Percentiles rank a stretch among this genome's conserved stretches.
Conservation (phyloP, 2,113 vertebrate species). For the Rhipidura dahli region DNA sequence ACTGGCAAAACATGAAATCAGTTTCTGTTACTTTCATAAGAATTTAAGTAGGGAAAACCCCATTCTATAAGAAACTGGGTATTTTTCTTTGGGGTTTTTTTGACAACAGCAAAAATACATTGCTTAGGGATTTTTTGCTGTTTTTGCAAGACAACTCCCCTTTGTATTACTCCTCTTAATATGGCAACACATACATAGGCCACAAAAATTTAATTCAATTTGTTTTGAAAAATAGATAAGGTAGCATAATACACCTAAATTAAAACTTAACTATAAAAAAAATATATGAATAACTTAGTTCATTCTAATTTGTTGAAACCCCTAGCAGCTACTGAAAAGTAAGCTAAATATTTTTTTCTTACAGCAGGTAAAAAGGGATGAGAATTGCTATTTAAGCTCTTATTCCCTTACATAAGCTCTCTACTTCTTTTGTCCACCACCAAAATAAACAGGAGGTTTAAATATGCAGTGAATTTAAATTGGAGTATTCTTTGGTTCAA, state of each 20-base stretch:
- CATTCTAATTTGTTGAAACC: neutral
- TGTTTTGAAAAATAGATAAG: neutral
- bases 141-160: neutral
- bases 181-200: neutral
- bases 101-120: neutral
- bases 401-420: neutral
- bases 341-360: neutral
- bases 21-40: neutral
- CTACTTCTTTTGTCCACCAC: neutral
- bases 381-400: neutral
- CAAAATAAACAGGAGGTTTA: neutral
- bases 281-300: neutral
- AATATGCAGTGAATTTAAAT: neutral
- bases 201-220: neutral
- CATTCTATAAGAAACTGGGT: neutral
- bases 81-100: neutral
- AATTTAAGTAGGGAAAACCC: neutral
- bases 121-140: neutral
- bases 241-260: neutral
- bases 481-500: neutral
- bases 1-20: neutral
- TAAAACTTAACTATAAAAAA: neutral
- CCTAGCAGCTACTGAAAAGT: neutral
- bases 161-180: neutral
- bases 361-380: neutral